These are phyloP conservation scores for Megalops cyprinoides DNA, from an alignment of 2,797 vertebrate species.

Conservation along the genomic window DNA sequence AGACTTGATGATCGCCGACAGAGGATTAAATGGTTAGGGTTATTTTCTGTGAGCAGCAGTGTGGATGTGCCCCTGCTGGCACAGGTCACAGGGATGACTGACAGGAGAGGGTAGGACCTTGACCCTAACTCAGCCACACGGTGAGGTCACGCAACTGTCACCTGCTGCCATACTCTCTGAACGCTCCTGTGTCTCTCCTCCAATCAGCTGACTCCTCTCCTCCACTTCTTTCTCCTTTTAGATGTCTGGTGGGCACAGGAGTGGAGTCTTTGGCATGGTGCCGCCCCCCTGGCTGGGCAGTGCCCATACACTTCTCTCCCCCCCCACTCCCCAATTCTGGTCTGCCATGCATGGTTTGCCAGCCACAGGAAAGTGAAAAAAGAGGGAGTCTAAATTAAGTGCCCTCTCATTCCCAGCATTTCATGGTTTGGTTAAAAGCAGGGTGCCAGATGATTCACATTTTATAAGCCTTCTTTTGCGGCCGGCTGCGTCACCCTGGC, in stretches of 20 bases:
- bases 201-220: conserved; percentile 24
- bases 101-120: conserved; percentile 3
- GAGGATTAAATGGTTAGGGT: too few species aligned
- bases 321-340: conserved; percentile 43
- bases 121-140: background rate
- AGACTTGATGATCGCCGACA: too few species aligned
- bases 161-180: background rate
- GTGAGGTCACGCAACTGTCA: background rate
- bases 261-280: conserved; percentile 36
- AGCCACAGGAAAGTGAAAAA: conserved; percentile 60
- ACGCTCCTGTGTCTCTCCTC: conserved; percentile 10
- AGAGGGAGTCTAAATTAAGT: conserved; percentile 63
- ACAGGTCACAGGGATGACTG: background rate
- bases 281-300: conserved; percentile 33
- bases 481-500: conserved; percentile 54
- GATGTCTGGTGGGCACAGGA: conserved; percentile 40
- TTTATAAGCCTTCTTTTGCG: conserved; percentile 62
- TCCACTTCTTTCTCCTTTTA: background rate
- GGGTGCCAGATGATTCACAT: conserved; percentile 65
- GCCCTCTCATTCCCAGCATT: conserved; percentile 66
- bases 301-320: conserved; percentile 43
- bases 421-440: conserved; percentile 67
- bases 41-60: too few species aligned
- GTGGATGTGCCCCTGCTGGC: too few species aligned
- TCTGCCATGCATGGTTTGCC: conserved; percentile 58